Conservation (phyloP, 2,888 invertebrate genomes). For the Gasteruption jaculator region DNA sequence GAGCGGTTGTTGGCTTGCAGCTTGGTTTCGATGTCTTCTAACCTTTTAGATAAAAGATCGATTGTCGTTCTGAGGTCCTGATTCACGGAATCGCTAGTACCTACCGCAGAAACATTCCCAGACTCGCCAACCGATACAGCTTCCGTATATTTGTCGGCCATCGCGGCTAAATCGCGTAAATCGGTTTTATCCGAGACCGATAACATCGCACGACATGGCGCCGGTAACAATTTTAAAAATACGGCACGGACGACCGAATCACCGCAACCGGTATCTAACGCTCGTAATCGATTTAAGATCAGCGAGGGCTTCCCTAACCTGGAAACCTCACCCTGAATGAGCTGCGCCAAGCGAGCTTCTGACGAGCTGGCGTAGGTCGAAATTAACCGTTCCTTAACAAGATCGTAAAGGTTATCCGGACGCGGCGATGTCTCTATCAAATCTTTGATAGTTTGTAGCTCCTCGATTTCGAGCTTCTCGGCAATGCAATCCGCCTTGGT, state of each 20-base stretch:
- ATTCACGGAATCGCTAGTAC: too few species aligned
- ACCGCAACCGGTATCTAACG: background rate
- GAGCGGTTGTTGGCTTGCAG: too few species aligned
- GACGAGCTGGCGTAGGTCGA: background rate
- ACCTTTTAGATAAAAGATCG: too few species aligned
- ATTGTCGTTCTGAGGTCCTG: too few species aligned
- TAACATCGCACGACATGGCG: background rate
- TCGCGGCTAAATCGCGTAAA: background rate
- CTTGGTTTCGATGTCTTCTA: too few species aligned
- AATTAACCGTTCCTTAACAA: background rate
- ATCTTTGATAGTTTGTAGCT: background rate
- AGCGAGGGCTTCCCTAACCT: slow-evolving; percentile 3
- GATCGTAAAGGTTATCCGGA: background rate
- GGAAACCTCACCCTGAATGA: slow-evolving; percentile 2
- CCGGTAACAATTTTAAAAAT: slow-evolving; percentile 4
- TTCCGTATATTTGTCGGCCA: background rate
- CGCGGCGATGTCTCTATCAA: background rate
- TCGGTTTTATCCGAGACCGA: background rate
- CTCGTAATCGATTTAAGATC: background rate
- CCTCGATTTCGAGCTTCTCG: background rate
- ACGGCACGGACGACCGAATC: slow-evolving; percentile 1
- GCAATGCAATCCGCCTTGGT: slow-evolving; percentile 2
- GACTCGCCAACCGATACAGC: too few species aligned
- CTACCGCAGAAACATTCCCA: too few species aligned
- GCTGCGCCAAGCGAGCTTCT: background rate